Evolutionary conservation across 2,797 vertebrate genomes (phyloP), one percentile per base, ranked within the genome.

Genomic region (Crocidura indochinensis): DNA sequence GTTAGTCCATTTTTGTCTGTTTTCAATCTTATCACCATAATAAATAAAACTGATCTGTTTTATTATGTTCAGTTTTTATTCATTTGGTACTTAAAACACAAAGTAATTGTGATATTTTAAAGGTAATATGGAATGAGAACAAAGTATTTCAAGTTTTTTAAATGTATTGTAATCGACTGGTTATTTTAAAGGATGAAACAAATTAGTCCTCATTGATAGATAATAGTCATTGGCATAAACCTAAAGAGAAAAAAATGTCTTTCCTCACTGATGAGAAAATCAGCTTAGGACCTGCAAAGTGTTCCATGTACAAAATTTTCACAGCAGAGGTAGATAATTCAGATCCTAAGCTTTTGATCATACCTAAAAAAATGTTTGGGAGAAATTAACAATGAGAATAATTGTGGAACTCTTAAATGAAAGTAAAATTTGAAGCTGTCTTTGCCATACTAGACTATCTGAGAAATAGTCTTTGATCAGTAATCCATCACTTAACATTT

Each of bases 401-500:
- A 20, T 80, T 93, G 78, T 75, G 5, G 31, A 76, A 81, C 84
- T 93, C 71, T 56, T 73, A 92, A 82, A 77, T 93, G 90, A 94
- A 91, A 95, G 94, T 87, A 83, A 95, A 93, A 92, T 91, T 49
- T 0, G 81, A 91, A 53, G 82, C 78, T 0, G 95, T 93, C 65
- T 80, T 78, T 74, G 82, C 81, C 86, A 77, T 91, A 87, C 92
- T 65, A 93, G 64, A 31, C 53, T 91, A 6, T 71, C 4, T 53
- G 89, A 95, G 87, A 95, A 68, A 84, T 10, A 93, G 29, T 67
- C 10, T 94, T 93, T 94, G 93, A 93, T 91, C 80, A 92, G 51
- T 85, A 95, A 97, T 72, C 95, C 80, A 69, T 84, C 76, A 87
- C 93, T 73, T 80, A 93, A 88, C 91, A 97, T 95, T 96, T 49